Evolutionary conservation across 2,113 vertebrate species (phyloP), one percentile per base, ranked within the genome.

Genomic region (Tilapia sparmanii): DNA sequence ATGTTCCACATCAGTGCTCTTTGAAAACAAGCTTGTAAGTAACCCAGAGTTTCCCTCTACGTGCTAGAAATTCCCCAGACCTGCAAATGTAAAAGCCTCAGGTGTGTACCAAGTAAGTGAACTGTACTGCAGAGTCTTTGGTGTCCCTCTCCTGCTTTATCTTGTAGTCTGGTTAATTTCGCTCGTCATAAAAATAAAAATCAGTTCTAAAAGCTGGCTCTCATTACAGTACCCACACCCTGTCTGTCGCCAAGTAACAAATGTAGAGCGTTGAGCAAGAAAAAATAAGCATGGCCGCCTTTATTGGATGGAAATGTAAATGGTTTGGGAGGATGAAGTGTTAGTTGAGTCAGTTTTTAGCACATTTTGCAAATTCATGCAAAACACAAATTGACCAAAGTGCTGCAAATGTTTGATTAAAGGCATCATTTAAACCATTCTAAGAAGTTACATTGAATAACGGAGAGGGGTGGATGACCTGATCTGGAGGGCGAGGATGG

Each of bases 401-500:
- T 42, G 7, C 63, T 24, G 63, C 63, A 71, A 42, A 71, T 42
- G 63, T 24, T 71, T 71, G 12, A 71, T 40, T 24, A 71, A 71
- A 71, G n/a, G 35, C 35, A 16, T 71, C 35, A 42, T 71, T 71
- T 42, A 71, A 24, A 71, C 2, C 12, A 42, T 24, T 42, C 19
- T 71, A 71, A 71, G 63, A 40, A 68, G 12, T 68, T 40, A 24
- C 7, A 40, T 22, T 42, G 35, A 71, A 24, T 71, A 63, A 11
- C 1, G 12, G 7, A 71, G 63, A 40, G 35, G 12, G n/a, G 2
- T 68, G n/a, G 35, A 24, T 9, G 63, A 42, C 12, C 35, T 42
- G 12, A 24, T 42, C 63, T 0, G 3, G n/a, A 42, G 63, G 63
- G 2, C 0, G 7, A 68, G 0, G n/a, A 15, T 0, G 63, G 38